phyloP scores from a whole-genome alignment of 2,888 invertebrate genomes.

The Lydus trimaculatus region DNA sequence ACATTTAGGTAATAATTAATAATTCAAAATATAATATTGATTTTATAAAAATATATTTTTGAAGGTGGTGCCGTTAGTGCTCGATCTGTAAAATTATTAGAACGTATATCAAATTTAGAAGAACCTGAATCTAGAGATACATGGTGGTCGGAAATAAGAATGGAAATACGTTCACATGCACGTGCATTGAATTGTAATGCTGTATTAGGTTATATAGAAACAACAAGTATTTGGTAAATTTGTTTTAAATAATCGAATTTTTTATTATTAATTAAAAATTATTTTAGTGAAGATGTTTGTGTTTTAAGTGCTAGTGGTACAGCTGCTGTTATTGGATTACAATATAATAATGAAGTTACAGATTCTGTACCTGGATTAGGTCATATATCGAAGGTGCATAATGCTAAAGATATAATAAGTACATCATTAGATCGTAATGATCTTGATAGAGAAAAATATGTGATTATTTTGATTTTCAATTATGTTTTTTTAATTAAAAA shows the following conservation, averaged over 20 bases:
- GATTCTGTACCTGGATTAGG: constrained; percentile 46
- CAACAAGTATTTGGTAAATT: constrained; percentile 89
- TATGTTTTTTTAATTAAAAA: not conserved
- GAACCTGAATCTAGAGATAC: constrained; percentile 92
- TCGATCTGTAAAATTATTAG: constrained; percentile 82
- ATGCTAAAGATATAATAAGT: constrained; percentile 58
- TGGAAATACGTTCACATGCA: constrained; percentile 94
- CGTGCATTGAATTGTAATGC: constrained; percentile 92
- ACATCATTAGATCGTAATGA: constrained; percentile 65
- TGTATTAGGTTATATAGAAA: constrained; percentile 92
- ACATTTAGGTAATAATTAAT: constrained; percentile 72
- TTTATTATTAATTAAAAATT: constrained; percentile 16
- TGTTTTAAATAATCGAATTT: constrained; percentile 18
- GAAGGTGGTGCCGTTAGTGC: constrained; percentile 83
- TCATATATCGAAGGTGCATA: constrained; percentile 41
- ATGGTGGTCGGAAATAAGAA: constrained; percentile 97
- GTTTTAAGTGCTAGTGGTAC: constrained; percentile 94
- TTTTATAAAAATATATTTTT: too few species aligned
- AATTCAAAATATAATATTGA: too few species aligned
- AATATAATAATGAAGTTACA: constrained; percentile 57
- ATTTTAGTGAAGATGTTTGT: constrained; percentile 89
- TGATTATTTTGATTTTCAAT: too few species aligned
- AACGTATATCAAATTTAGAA: constrained; percentile 82
- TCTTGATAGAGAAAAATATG: constrained; percentile 56
- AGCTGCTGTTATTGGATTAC: constrained; percentile 81